phyloP scores from a whole-genome alignment of 92 coral and sea anemone species.

The Siderastrea siderea region DNA sequence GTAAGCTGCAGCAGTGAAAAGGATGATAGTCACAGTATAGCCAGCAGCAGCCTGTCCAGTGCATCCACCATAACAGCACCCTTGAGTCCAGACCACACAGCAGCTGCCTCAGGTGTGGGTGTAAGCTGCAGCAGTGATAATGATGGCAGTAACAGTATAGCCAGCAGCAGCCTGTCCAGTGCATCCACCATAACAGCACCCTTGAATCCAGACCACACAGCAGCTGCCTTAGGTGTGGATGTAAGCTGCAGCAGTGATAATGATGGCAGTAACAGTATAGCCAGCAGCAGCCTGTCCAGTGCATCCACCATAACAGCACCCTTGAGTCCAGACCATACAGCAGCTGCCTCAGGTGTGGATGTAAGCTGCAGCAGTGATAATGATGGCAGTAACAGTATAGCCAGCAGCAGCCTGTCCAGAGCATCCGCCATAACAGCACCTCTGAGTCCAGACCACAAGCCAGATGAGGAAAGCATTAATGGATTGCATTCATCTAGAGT shows the following conservation, averaged over 20 bases:
- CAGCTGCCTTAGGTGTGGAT: not conserved
- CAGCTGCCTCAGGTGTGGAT: not conserved
- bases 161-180: slow-evolving; percentile 79
- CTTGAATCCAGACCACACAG: slow-evolving; percentile 55
- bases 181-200: slow-evolving; percentile 72
- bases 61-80: slow-evolving; percentile 72
- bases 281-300: slow-evolving; percentile 79
- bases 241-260: not conserved
- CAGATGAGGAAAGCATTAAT: not conserved
- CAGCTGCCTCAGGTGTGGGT: not conserved
- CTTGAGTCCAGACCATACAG: slow-evolving; percentile 50
- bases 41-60: slow-evolving; percentile 78
- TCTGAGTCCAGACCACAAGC: slow-evolving; percentile 48
- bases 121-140: not conserved
- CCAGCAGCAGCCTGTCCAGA: slow-evolving; percentile 79
- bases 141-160: slow-evolving; percentile 46
- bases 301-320: slow-evolving; percentile 72
- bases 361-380: not conserved
- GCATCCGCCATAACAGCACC: slow-evolving; percentile 72
- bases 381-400: slow-evolving; percentile 51
- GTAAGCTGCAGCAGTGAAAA: not conserved
- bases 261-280: slow-evolving; percentile 51
- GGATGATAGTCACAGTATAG: slow-evolving; percentile 45
- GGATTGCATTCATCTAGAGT: not conserved
- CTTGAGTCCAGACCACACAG: slow-evolving; percentile 55